Evolutionary conservation across 2,797 vertebrate species (phyloP).

Genomic region (Coilia nasus): DNA sequence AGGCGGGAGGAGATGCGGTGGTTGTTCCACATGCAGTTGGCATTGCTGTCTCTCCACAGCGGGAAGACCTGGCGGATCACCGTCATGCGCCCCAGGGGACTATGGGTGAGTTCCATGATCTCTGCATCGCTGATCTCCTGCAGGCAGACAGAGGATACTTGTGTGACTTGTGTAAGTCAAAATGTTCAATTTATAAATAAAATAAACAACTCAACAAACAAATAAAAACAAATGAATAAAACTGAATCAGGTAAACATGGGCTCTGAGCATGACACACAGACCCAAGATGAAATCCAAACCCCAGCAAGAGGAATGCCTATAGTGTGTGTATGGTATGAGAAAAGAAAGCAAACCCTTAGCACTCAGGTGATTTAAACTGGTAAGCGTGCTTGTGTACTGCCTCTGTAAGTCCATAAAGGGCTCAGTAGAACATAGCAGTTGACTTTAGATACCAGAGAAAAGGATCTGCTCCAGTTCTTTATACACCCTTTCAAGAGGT

Average conservation of each 20-base stretch:
- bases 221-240: not conserved
- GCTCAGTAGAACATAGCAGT: not conserved
- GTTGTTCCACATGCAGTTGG: slow-evolving; percentile 90
- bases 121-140: slow-evolving; percentile 97
- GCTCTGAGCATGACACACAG: too few relatives aligned
- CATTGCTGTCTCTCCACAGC: slow-evolving; percentile 81
- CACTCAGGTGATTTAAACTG: not conserved
- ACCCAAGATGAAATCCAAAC: too few relatives aligned
- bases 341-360: not conserved
- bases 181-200: not conserved
- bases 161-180: not conserved
- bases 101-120: slow-evolving; percentile 91
- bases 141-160: not conserved
- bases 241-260: too few relatives aligned
- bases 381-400: too few relatives aligned
- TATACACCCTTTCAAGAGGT: not conserved
- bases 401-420: too few relatives aligned
- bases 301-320: too few relatives aligned
- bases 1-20: slow-evolving; percentile 93
- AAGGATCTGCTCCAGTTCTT: too few relatives aligned
- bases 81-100: slow-evolving; percentile 92
- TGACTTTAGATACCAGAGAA: not conserved
- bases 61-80: slow-evolving; percentile 96
- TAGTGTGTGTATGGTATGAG: too few relatives aligned
- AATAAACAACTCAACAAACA: too few relatives aligned